Evolutionary conservation across 2,888 invertebrate genomes (phyloP).

Genomic region (Fragum sueziense): DNA sequence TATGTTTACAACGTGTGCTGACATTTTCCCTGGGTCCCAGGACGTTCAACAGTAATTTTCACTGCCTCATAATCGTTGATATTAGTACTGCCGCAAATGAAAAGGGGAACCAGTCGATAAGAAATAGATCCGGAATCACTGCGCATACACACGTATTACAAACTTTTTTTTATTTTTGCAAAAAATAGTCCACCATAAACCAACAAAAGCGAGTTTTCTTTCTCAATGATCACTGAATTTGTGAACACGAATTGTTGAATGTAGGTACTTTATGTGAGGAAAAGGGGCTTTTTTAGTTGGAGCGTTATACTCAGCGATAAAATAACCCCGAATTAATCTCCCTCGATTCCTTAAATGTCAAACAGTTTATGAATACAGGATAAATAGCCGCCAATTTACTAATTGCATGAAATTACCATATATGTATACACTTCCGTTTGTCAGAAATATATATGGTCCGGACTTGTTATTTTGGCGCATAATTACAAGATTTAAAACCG

Average conservation of each 20-base stretch:
- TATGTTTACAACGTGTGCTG: slow-evolving; percentile 21
- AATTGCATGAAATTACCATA: slow-evolving; percentile 23
- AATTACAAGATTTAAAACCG: no score
- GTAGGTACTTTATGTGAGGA: no score
- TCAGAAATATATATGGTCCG: neutral
- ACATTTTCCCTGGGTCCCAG: slow-evolving; percentile 16
- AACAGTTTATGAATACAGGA: neutral
- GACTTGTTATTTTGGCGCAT: no score
- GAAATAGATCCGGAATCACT: no score
- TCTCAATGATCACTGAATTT: no score
- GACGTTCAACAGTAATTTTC: slow-evolving; percentile 10
- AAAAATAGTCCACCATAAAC: no score
- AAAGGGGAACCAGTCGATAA: neutral
- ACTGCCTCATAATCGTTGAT: neutral
- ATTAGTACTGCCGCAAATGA: neutral
- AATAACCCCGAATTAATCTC: slow-evolving; percentile 21
- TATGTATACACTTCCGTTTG: neutral
- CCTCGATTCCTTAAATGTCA: slow-evolving; percentile 18
- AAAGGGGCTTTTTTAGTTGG: neutral
- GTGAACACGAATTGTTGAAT: no score
- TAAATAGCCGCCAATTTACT: slow-evolving; percentile 28
- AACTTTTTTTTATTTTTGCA: no score
- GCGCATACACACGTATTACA: no score
- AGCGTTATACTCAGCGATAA: neutral
- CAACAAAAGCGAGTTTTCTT: no score